Percentiles rank a stretch among this genome's conserved stretches.
Evolutionary conservation across 1,140 invertebrate genomes (phyloP).

Genomic region (Marisa cornuarietis): DNA sequence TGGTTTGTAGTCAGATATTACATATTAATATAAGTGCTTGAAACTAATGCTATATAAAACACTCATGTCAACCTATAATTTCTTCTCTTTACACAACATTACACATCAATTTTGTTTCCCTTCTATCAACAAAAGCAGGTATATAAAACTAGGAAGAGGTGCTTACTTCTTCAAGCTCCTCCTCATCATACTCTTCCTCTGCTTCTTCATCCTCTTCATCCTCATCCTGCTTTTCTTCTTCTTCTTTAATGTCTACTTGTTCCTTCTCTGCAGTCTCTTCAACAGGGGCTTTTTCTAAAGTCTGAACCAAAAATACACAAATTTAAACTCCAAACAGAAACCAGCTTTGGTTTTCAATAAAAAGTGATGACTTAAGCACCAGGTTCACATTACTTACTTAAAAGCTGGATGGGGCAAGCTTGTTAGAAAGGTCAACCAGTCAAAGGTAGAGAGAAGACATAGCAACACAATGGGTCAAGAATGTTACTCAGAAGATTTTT

Average conservation of each 20-base stretch:
- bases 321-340: too few species aligned
- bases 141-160: slow-evolving; percentile 16
- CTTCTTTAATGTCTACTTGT: slow-evolving; percentile 44
- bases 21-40: background rate
- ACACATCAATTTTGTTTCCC: too few species aligned
- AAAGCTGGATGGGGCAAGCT: too few species aligned
- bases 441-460: too few species aligned
- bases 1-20: background rate
- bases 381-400: too few species aligned
- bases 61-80: background rate
- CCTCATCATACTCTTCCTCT: slow-evolving; percentile 44
- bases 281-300: slow-evolving; percentile 46
- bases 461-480: too few species aligned
- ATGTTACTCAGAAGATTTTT: too few species aligned
- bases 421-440: too few species aligned
- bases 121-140: background rate
- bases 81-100: too few species aligned
- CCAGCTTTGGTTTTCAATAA: too few species aligned
- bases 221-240: slow-evolving; percentile 41
- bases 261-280: slow-evolving; percentile 32
- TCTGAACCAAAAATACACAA: slow-evolving; percentile 23
- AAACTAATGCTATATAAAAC: background rate
- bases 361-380: too few species aligned
- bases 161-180: slow-evolving; percentile 36
- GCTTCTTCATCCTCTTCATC: slow-evolving; percentile 44